Evolutionary conservation across 1,140 invertebrate genomes (phyloP).

Genomic region (Cepaea nemoralis): DNA sequence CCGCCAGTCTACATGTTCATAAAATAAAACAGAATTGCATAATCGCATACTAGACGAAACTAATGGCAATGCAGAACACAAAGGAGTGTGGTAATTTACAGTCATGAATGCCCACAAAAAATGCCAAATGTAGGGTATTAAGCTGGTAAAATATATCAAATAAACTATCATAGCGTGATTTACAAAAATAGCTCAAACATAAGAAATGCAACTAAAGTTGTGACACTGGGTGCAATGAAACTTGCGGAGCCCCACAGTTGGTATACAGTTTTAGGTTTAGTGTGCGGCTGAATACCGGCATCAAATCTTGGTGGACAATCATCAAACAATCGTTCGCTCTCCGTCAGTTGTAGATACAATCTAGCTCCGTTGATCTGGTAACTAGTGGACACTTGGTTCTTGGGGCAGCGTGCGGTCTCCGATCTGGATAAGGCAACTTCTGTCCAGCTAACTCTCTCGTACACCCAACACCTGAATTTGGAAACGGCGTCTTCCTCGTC

Average conservation of each 20-base stretch:
- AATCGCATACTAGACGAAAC: too few relatives aligned
- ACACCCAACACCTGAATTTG: slow-evolving; percentile 97
- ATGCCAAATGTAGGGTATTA: too few relatives aligned
- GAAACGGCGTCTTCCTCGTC: slow-evolving; percentile 95
- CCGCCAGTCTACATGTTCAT: too few relatives aligned
- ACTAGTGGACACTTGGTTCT: slow-evolving; percentile 90
- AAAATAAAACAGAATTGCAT: too few relatives aligned
- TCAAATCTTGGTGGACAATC: slow-evolving; percentile 71
- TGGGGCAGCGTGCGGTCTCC: slow-evolving; percentile 89
- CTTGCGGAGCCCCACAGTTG: background rate
- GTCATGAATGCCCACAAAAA: too few relatives aligned
- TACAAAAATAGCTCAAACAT: background rate
- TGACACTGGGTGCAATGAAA: background rate
- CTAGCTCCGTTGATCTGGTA: slow-evolving; percentile 90
- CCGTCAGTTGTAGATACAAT: slow-evolving; percentile 88
- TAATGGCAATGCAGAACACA: too few relatives aligned
- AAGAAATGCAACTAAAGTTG: background rate
- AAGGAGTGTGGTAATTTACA: too few relatives aligned
- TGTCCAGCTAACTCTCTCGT: slow-evolving; percentile 94
- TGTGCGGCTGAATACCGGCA: slow-evolving; percentile 60
- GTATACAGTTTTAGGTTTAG: slow-evolving; percentile 56
- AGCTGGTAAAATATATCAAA: background rate
- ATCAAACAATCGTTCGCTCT: slow-evolving; percentile 87
- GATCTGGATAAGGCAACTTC: slow-evolving; percentile 89
- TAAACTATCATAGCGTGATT: background rate